phyloP scores from a whole-genome alignment of 2,888 invertebrate genomes.

The Resseliella maxima region DNA sequence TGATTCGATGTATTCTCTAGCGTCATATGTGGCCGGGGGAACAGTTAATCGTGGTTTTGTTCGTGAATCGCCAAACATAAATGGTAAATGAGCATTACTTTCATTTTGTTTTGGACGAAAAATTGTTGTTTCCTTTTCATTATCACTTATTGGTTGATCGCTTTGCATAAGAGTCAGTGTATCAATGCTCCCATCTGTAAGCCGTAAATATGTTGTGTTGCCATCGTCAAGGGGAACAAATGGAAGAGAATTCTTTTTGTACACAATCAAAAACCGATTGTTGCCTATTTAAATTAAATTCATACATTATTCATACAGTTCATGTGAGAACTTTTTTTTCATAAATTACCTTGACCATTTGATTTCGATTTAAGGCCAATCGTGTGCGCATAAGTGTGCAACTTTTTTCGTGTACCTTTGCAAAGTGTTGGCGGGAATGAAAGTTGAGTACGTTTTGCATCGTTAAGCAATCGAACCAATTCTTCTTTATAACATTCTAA shows the following conservation, averaged over 20 bases:
- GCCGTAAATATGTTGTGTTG: not conserved
- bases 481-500: not conserved
- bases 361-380: slow-evolving; percentile 76
- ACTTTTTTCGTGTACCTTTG: not conserved
- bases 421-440: not conserved
- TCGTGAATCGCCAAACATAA: slow-evolving; percentile 49
- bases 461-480: not conserved
- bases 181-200: not conserved
- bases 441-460: not conserved
- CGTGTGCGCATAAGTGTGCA: not conserved
- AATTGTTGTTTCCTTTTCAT: not conserved
- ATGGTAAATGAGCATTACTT: slow-evolving; percentile 40
- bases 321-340: not conserved
- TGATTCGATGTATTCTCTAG: slow-evolving; percentile 69
- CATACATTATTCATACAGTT: no score
- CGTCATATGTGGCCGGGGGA: slow-evolving; percentile 64
- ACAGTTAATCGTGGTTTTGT: not conserved
- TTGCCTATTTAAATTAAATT: slow-evolving; percentile 71
- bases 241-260: slow-evolving; percentile 68
- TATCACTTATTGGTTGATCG: not conserved
- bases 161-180: not conserved
- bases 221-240: not conserved
- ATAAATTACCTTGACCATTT: slow-evolving; percentile 77
- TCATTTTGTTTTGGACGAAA: not conserved
- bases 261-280: slow-evolving; percentile 76